phyloP scores from a whole-genome alignment of 2,888 invertebrate species.

The Tipula vernalis region DNA sequence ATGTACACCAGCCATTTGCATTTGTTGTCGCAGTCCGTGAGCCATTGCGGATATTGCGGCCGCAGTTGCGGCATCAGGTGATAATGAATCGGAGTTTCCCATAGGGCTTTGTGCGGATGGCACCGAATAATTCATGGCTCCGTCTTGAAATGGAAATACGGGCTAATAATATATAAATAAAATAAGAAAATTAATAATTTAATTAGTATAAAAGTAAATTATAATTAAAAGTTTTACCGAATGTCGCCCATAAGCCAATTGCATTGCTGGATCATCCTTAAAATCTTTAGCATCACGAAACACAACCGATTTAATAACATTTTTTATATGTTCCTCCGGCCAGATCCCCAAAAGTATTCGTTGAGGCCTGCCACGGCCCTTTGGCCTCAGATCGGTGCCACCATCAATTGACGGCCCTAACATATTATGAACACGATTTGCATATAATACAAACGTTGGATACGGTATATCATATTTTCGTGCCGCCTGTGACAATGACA shows the following conservation, averaged over 20 bases:
- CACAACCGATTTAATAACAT: slow-evolving; percentile 83
- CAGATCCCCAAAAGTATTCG: slow-evolving; percentile 82
- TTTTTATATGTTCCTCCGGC: slow-evolving; percentile 89
- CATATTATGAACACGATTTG: slow-evolving; percentile 88
- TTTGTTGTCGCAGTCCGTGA: slow-evolving; percentile 72
- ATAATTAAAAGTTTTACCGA: slow-evolving; percentile 36
- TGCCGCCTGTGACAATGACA: slow-evolving; percentile 80
- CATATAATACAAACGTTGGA: slow-evolving; percentile 86
- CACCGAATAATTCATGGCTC: slow-evolving; percentile 45
- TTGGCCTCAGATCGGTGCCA: slow-evolving; percentile 80
- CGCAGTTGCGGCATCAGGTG: slow-evolving; percentile 61
- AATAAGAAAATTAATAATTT: slow-evolving; percentile 8
- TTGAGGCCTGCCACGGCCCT: slow-evolving; percentile 82
- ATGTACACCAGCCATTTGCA: slow-evolving; percentile 52
- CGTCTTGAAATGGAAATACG: slow-evolving; percentile 48
- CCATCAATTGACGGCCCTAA: slow-evolving; percentile 85
- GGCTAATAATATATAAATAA: slow-evolving; percentile 28
- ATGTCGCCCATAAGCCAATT: slow-evolving; percentile 45
- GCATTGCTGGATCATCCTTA: slow-evolving; percentile 51
- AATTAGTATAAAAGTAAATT: background rate
- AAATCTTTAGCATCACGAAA: slow-evolving; percentile 77
- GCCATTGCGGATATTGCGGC: slow-evolving; percentile 80
- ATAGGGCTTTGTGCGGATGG: slow-evolving; percentile 42
- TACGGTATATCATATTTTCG: slow-evolving; percentile 91
- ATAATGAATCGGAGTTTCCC: slow-evolving; percentile 34